Evolutionary conservation across 2,797 vertebrate species (phyloP), one percentile per base, ranked within the genome.

Genomic region (Threskiornis aethiopicus): DNA sequence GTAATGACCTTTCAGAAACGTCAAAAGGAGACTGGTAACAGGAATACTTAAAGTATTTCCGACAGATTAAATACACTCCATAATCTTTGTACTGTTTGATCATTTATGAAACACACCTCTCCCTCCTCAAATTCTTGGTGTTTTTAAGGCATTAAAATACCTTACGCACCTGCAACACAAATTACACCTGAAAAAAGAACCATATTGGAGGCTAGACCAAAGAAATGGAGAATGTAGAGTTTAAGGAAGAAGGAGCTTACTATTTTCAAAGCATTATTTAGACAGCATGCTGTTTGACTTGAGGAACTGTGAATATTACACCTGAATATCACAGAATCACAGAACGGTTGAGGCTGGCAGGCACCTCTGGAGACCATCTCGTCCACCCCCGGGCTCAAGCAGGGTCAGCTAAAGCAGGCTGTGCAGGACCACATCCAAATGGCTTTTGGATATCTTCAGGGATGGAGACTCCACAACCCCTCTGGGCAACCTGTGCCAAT

Each of bases 361-460:
- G 20, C 12, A 69, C 6, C 35, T 54, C 62, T 57, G 62, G 46
- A 88, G 51, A 66, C 18, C 46, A 58, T 20, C 59, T 62, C 1
- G 0, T 35, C 52, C 49, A 67, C 8, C 1, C 25, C 10, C 3
- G 8, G 0, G 2, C 24, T 49, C 58, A 61, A 18, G 49, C 15
- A 44, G 21, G 25, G 25, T 12, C 58, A 62, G 33, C 4, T 1
- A 51, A 69, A 78, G 24, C 35, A 58, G 41, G 26, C 28, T 61
- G 37, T 57, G 41, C 62, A 85, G 78, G 16, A 87, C 17, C 44
- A 59, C 0, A 0, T 28, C 33, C 85, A 54, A 29, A 19, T 2
- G 5, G 16, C 29, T 81, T 77, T 35, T 75, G 73, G 35, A 8
- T 35, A 4, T 33, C 35, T 84, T 33, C 39, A 87, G 82, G 13